These are phyloP conservation scores for Misgurnus mizolepis DNA, from an alignment of 2,113 vertebrate genomes.

Conservation along the genomic window DNA sequence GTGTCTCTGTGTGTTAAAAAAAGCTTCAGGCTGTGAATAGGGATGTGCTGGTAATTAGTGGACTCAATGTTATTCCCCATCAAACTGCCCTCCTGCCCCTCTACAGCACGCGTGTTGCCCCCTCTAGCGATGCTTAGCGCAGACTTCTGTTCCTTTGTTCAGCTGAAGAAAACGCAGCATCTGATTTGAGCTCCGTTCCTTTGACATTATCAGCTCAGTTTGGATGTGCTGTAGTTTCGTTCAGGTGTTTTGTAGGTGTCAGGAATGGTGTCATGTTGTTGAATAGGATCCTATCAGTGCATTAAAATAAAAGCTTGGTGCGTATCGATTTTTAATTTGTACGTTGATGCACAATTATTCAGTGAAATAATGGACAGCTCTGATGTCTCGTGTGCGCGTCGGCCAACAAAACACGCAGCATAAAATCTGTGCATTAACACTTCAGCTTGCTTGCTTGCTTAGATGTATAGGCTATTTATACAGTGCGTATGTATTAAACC, in stretches of 20 bases:
- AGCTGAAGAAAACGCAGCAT: conserved; percentile 37
- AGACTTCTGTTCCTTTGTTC: conserved; percentile 66
- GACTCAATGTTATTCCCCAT: conserved; percentile 29
- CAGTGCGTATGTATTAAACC: too few relatives aligned
- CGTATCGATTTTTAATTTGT: conserved; percentile 37
- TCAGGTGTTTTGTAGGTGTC: conserved; percentile 18
- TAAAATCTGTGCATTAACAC: not conserved
- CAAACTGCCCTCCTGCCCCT: not conserved
- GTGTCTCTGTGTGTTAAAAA: conserved; percentile 45
- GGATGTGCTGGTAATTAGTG: conserved; percentile 42
- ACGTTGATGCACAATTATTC: conserved; percentile 40
- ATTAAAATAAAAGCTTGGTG: conserved; percentile 38
- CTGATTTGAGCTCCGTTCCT: not conserved
- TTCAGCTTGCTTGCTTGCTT: too few relatives aligned
- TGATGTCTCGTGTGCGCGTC: conserved; percentile 12
- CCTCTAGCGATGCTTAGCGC: conserved; percentile 73
- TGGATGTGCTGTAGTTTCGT: not conserved
- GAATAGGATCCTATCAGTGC: conserved; percentile 37
- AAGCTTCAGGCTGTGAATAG: conserved; percentile 11
- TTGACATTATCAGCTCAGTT: not conserved
- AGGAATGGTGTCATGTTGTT: conserved; percentile 2
- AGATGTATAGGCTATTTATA: too few relatives aligned
- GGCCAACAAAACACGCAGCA: not conserved
- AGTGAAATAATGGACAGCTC: conserved; percentile 37
- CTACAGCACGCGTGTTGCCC: conserved; percentile 67